Conservation (phyloP, 2,797 vertebrate species). For the Falco rusticolus region DNA sequence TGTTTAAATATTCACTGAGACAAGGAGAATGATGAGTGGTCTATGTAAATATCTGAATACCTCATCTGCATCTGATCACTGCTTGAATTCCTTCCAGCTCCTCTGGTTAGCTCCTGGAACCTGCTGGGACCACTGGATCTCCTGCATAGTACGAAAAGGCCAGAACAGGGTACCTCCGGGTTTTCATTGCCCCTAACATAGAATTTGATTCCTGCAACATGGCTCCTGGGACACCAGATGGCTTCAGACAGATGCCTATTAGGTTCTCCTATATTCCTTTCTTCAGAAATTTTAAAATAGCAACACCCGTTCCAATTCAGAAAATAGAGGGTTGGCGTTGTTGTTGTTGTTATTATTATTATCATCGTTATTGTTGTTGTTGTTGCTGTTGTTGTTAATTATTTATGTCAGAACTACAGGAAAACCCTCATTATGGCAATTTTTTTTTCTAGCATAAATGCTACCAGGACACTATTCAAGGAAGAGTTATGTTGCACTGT, state of each 20-base stretch:
- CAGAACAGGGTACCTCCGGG: neutral
- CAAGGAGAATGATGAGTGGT: neutral
- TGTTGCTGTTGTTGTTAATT: too few relatives aligned
- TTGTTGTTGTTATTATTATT: neutral
- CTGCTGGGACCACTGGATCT: neutral
- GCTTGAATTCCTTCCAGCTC: neutral
- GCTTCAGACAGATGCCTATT: neutral
- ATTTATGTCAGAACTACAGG: neutral
- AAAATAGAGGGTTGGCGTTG: accelerated
- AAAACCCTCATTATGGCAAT: neutral
- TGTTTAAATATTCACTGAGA: neutral
- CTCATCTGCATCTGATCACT: neutral
- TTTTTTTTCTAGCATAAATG: neutral
- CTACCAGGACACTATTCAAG: neutral
- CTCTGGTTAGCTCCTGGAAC: neutral
- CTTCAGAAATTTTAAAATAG: neutral
- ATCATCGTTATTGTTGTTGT: too few relatives aligned
- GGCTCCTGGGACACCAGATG: neutral
- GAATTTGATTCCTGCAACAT: neutral
- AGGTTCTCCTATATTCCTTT: neutral
- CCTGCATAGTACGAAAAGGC: neutral
- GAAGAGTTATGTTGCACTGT: neutral
- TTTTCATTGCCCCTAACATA: neutral
- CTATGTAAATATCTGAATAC: neutral
- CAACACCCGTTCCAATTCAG: neutral